Base-by-base conservation (phyloP, 2,113 vertebrate genomes). In the Atlantisia rogersi region DNA sequence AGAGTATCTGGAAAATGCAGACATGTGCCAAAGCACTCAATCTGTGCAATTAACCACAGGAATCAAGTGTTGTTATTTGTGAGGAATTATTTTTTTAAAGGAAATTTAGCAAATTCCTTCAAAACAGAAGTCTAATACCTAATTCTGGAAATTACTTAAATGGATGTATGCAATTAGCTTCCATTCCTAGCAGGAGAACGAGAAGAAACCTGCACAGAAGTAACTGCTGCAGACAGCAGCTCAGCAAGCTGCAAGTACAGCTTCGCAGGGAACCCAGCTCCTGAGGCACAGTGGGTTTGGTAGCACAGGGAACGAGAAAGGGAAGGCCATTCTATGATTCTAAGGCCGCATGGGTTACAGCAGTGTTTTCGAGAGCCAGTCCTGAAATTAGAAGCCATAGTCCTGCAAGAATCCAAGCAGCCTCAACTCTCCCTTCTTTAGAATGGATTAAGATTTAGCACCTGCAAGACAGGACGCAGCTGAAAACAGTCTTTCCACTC, bases 21-120 rank as follows among this genome's bases (percentile, higher is more conserved):
- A 37, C 80, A 37, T 84, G 91, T 96, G 94, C 96, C 95, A 96
- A 96, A 94, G 78, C 91, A 53, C 92, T 94, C 95, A 95, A 94
- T 96, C 95, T 96, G 96, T 97, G 96, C 96, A 96, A 96, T 96
- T 95, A 97, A 50, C 90, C 77, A 50, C 15, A 79, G 35, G 81
- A 94, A 96, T 95, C 74, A 71, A 95, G 82, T 86, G 90, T 52
- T 90, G 94, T 84, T 94, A 89, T 91, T 96, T 84, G 95, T 24
- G 76, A 94, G 48, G 56, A 71, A 92, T 60, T 78, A 20, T 39
- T 77, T 90, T 86, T 88, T 68, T 52, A 80, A 94, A 82, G 62
- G 58, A 84, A 95, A 95, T 69, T 44, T 37, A 91, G 73, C 86
- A 50, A 91, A 96, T 84, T 90, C 88, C 69, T 94, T 68, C 90